Evolutionary conservation across 2,888 invertebrate species (phyloP).

Genomic region (Blera fallax): DNA sequence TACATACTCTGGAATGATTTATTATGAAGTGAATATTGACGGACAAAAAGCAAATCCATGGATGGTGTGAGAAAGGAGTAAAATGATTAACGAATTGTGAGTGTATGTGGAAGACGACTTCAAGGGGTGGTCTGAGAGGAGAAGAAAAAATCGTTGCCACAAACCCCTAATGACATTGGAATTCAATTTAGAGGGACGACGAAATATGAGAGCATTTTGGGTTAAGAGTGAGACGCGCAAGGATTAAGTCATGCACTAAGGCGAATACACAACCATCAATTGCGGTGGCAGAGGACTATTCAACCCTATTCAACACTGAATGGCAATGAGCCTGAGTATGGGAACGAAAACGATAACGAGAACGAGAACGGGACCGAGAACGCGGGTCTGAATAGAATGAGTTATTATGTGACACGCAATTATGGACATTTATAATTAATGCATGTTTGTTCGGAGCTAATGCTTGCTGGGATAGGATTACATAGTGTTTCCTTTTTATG

Average conservation of each 20-base stretch:
- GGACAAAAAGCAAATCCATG: background rate
- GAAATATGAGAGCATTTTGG: conserved; percentile 10
- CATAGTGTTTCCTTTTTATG: background rate
- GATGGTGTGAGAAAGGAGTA: background rate
- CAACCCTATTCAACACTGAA: background rate
- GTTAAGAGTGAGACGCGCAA: background rate
- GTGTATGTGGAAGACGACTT: conserved; percentile 13
- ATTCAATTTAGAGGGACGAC: conserved; percentile 29
- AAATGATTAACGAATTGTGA: conserved; percentile 46
- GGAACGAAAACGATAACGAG: background rate
- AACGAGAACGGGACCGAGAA: background rate
- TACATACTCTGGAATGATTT: conserved; percentile 39
- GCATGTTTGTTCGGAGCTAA: conserved; percentile 19
- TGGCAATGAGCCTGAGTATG: background rate
- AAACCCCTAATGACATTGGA: conserved; percentile 9
- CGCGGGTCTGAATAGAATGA: conserved; percentile 45
- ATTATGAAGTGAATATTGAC: conserved; percentile 14
- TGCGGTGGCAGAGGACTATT: conserved; percentile 1
- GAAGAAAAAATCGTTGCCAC: background rate
- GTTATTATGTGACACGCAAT: conserved; percentile 44
- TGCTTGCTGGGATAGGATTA: conserved; percentile 19
- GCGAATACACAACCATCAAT: conserved; percentile 28
- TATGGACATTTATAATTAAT: conserved; percentile 47
- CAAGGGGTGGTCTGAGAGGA: too few relatives aligned
- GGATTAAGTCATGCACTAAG: conserved; percentile 46